Evolutionary conservation across 2,888 invertebrate species (phyloP).

Genomic region (Drosophila putrida): DNA sequence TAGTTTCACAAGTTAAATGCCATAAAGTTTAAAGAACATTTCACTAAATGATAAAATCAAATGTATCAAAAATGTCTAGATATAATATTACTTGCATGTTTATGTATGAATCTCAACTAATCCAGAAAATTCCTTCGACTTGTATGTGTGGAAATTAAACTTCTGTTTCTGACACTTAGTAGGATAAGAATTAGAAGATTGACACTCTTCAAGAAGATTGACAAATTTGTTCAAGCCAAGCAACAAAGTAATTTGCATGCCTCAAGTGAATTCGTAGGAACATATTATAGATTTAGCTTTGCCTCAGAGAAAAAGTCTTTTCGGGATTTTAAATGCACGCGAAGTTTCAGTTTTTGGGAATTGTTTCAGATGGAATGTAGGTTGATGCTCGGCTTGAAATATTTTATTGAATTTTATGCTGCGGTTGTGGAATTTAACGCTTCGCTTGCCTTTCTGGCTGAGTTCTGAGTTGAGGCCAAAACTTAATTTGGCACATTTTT

Average conservation of each 20-base stretch:
- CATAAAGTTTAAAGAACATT: no score
- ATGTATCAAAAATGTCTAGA: no score
- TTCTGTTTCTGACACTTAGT: not conserved
- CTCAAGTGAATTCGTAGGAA: not conserved
- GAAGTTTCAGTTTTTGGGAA: not conserved
- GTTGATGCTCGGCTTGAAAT: conserved; percentile 29
- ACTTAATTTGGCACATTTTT: conserved; percentile 64
- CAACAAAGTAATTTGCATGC: not conserved
- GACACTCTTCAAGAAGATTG: not conserved
- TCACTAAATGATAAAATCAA: no score
- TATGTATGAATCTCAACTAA: not conserved
- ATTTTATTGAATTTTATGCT: conserved; percentile 59
- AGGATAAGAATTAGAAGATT: not conserved
- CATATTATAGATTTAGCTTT: conserved; percentile 5
- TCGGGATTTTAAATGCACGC: no score
- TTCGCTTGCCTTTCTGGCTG: conserved; percentile 25
- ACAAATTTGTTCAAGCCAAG: not conserved
- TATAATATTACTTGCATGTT: no score
- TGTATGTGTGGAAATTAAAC: not conserved
- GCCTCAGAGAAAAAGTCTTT: not conserved
- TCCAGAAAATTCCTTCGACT: not conserved
- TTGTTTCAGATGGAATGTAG: conserved; percentile 8
- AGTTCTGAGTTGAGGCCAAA: conserved; percentile 28
- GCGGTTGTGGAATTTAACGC: conserved; percentile 53
- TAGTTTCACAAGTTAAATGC: no score